Base-by-base conservation (phyloP, 2,113 vertebrate genomes). In the Platysternon megacephalum region DNA sequence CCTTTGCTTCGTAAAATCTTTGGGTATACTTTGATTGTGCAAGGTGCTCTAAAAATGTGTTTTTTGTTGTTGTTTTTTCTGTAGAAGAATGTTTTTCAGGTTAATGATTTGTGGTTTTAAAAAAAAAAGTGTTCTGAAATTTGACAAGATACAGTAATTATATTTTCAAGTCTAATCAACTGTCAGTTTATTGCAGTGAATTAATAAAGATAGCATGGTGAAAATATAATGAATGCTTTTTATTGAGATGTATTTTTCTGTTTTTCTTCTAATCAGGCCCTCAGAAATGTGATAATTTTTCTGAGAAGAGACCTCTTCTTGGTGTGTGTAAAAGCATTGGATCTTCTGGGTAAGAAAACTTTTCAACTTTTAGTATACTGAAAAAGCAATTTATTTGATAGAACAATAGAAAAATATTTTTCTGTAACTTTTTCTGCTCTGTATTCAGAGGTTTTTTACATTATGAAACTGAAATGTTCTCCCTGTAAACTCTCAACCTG, bases 241-340 rank as follows among this genome's bases (percentile, higher is more conserved):
- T n/a, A 35, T 19, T 52, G 87, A 78, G 78, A 26, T 88, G 87
- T 91, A 90, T 93, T 94, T 95, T 94, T 97, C 44, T 97, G 76
- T 91, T 96, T 96, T 88, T 91, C 83, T 94, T 48, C 74, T 92
- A 74, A 65, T 2, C 97, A 99, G 99, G 98, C 99, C 97, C 98
- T 96, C 98, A 99, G 96, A 99, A 99, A 96, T 98, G 96, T 87
- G 99, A 99, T 97, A 98, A 96, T 92, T 99, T 99, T 95, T 98
- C 99, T 32, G 99, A 99, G 97, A 99, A 99, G 97, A 97, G 99
- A 84, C 99, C 99, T 79, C 98, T 99, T 86, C 99, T 99, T 82
- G 99, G 99, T 85, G 98, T 99, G 95, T 99, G 99, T 98, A 99
- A 99, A 98, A 99, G 99, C 97, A 98, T 98, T 52, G 99, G 99